Evolutionary conservation across 2,797 vertebrate species (phyloP).

Genomic region (Ceryle rudis): DNA sequence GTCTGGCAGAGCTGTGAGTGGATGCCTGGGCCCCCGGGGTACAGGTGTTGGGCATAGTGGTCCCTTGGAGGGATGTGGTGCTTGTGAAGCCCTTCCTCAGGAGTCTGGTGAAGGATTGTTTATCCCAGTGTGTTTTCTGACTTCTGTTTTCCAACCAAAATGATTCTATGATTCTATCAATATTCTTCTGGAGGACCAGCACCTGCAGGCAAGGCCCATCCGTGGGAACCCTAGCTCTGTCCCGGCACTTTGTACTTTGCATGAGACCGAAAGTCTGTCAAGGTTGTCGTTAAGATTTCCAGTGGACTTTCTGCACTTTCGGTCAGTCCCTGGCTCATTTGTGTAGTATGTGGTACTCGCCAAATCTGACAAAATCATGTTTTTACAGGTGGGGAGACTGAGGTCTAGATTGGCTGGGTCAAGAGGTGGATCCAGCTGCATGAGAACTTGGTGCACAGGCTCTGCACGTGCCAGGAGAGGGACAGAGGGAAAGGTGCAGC

Average conservation of each 20-base stretch:
- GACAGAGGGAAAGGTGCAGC: not conserved
- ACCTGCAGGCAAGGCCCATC: not conserved
- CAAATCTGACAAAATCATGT: not conserved
- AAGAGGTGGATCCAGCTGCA: not conserved
- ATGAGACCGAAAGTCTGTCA: not conserved
- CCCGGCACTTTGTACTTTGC: not conserved
- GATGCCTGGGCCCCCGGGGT: fast-evolving
- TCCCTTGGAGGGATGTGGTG: fast-evolving
- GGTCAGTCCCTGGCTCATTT: not conserved
- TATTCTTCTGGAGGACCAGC: not conserved
- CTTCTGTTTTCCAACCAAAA: not conserved
- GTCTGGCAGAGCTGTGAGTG: not conserved
- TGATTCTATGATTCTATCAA: not conserved
- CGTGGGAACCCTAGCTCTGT: not conserved
- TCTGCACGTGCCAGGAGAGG: not conserved
- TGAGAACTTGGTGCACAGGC: not conserved
- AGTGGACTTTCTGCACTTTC: not conserved
- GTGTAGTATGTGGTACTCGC: not conserved
- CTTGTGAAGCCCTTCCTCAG: not conserved
- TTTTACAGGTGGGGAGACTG: not conserved
- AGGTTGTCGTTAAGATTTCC: not conserved
- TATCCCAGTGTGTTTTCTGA: not conserved
- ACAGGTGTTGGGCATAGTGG: fast-evolving
- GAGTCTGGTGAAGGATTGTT: not conserved
- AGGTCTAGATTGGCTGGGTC: not conserved